Percentiles rank a stretch among this genome's conserved stretches.
phyloP scores from a whole-genome alignment of 2,888 invertebrate genomes.

The Mesorhabditis belari region DNA sequence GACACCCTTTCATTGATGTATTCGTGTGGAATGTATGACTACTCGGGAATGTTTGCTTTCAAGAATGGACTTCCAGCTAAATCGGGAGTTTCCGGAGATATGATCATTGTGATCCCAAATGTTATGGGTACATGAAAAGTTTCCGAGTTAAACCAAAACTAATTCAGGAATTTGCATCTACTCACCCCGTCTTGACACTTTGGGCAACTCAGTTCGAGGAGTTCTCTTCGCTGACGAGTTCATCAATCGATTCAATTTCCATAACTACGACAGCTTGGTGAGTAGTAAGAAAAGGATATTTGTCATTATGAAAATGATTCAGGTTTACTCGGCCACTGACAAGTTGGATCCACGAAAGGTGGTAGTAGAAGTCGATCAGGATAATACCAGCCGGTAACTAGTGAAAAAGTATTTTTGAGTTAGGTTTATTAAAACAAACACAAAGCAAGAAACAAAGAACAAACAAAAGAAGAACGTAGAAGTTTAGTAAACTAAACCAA shows the following conservation, averaged over 20 bases:
- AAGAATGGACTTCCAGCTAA: slow-evolving; percentile 63
- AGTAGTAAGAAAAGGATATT: not conserved
- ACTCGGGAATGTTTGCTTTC: slow-evolving; percentile 94
- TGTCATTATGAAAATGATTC: not conserved
- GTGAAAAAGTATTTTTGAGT: no score
- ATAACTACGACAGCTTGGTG: slow-evolving; percentile 83
- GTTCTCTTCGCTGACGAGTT: slow-evolving; percentile 82
- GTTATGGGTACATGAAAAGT: slow-evolving; percentile 69
- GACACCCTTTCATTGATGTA: slow-evolving; percentile 94
- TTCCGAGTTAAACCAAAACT: not conserved
- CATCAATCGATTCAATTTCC: slow-evolving; percentile 84
- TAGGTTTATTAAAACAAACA: no score
- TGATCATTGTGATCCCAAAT: slow-evolving; percentile 87
- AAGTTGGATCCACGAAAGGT: slow-evolving; percentile 86
- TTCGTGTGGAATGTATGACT: slow-evolving; percentile 84
- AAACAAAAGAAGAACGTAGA: no score
- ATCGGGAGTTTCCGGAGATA: slow-evolving; percentile 72
- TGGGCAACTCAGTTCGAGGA: slow-evolving; percentile 65
- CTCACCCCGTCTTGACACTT: slow-evolving; percentile 30
- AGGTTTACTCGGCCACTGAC: slow-evolving; percentile 66
- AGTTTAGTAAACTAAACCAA: no score
- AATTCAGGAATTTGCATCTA: slow-evolving; percentile 58
- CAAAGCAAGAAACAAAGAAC: no score
- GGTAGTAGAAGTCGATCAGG: slow-evolving; percentile 81
- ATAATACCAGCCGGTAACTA: slow-evolving; percentile 82